phyloP scores from a whole-genome alignment of 2,797 vertebrate species.

The Lepus townsendii region DNA sequence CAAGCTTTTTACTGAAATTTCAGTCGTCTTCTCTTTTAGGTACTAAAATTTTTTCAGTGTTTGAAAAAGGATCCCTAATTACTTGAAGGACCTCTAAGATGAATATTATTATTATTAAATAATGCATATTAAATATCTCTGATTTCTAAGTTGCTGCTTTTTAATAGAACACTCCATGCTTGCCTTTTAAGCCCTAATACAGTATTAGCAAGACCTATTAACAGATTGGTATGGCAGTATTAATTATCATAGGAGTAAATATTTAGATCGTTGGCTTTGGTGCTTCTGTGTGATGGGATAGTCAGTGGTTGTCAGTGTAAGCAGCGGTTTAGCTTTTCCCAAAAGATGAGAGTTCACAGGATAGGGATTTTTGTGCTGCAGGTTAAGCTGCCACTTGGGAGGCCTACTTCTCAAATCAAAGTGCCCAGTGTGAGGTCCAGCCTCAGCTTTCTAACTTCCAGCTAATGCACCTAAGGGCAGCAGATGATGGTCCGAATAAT shows the following conservation, averaged over 20 bases:
- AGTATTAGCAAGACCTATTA: constrained; percentile 12
- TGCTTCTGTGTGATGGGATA: neutral
- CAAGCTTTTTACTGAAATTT: constrained; percentile 60
- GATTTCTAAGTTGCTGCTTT: constrained; percentile 53
- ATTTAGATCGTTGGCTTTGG: neutral
- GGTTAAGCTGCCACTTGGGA: too few relatives aligned
- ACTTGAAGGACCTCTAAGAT: constrained; percentile 34
- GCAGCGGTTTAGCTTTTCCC: constrained; percentile 11
- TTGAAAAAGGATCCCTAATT: constrained; percentile 67
- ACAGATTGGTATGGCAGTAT: neutral
- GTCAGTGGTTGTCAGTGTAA: neutral
- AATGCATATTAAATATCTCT: constrained; percentile 21
- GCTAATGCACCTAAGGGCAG: too few relatives aligned
- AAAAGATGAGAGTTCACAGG: neutral
- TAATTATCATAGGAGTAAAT: neutral
- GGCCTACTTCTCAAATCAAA: too few relatives aligned
- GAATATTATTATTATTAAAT: constrained; percentile 58
- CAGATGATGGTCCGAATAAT: too few relatives aligned
- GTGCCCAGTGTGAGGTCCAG: too few relatives aligned
- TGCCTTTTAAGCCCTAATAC: constrained; percentile 13
- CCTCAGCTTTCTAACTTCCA: too few relatives aligned
- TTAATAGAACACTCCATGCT: neutral
- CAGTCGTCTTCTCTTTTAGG: constrained; percentile 37
- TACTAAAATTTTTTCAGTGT: constrained; percentile 66
- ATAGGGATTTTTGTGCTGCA: too few relatives aligned